phyloP scores from a whole-genome alignment of 2,797 vertebrate species.

The Coregonus ussuriensis region DNA sequence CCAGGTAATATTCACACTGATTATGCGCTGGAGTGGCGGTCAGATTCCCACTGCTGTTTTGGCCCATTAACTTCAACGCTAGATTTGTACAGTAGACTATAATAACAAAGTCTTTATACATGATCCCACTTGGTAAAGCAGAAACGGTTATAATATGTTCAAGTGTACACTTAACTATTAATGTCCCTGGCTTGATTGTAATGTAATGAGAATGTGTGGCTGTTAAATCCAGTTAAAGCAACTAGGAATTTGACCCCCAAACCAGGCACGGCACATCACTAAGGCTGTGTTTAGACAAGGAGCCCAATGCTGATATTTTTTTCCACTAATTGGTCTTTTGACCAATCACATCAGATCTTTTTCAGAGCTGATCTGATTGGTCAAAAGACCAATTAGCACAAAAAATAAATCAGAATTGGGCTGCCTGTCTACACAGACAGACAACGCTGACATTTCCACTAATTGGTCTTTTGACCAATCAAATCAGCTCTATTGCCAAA shows the following conservation, averaged over 20 bases:
- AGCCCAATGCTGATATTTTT: no score
- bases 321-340: no score
- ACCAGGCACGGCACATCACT: slow-evolving; percentile 18
- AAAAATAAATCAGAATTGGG: no score
- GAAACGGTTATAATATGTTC: background rate
- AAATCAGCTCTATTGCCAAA: no score
- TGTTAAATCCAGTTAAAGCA: slow-evolving; percentile 6
- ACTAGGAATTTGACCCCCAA: slow-evolving; percentile 20
- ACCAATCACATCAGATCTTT: no score
- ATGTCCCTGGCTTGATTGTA: background rate
- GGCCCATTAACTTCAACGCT: slow-evolving; percentile 12
- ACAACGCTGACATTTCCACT: no score
- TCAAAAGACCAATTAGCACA: no score
- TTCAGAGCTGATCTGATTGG: no score
- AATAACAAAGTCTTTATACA: background rate
- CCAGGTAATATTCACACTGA: slow-evolving; percentile 6
- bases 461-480: no score
- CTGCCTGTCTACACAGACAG: no score
- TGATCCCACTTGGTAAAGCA: slow-evolving; percentile 5
- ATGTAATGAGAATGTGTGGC: background rate
- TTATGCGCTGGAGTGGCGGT: slow-evolving; percentile 21
- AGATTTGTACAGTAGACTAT: background rate
- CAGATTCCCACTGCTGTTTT: slow-evolving; percentile 4
- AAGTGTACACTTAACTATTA: background rate
- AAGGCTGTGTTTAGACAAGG: no score